These are phyloP conservation scores for Tiliacea citrago DNA, from an alignment of 2,888 invertebrate genomes.

Conservation along the genomic window DNA sequence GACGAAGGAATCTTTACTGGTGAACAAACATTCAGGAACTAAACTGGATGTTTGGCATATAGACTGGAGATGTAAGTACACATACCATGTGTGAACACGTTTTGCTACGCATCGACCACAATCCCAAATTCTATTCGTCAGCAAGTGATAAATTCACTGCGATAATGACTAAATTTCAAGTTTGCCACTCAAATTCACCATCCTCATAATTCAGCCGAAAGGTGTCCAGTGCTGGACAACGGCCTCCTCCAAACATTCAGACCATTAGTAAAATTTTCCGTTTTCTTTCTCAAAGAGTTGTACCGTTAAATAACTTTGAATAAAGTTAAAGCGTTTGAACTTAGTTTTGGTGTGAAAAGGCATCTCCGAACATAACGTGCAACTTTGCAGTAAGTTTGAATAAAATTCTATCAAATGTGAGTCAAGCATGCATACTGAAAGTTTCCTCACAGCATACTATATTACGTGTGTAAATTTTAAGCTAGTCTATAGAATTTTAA, in stretches of 20 bases:
- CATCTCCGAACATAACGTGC: constrained; percentile 35
- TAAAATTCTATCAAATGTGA: constrained; percentile 61
- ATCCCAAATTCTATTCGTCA: neutral
- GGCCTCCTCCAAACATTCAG: no score
- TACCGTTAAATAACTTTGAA: constrained; percentile 33
- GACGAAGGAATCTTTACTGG: no score
- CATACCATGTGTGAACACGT: neutral
- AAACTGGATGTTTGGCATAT: no score
- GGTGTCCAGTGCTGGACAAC: no score
- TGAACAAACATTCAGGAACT: neutral
- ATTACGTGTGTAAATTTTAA: constrained; percentile 32
- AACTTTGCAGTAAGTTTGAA: constrained; percentile 53
- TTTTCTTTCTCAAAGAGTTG: constrained; percentile 26
- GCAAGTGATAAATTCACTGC: neutral
- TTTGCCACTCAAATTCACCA: neutral
- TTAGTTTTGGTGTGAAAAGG: constrained; percentile 52
- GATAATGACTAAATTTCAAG: constrained; percentile 6
- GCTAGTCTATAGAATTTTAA: constrained; percentile 23
- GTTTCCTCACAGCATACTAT: constrained; percentile 29
- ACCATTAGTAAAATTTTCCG: neutral
- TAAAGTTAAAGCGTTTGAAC: constrained; percentile 47
- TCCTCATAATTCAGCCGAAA: no score
- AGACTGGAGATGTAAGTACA: neutral
- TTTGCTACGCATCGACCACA: constrained; percentile 9
- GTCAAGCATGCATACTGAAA: constrained; percentile 53